A percentile compares a stretch with the other conserved stretches of the same genome.
Evolutionary conservation across 2,888 invertebrate genomes (phyloP).

Genomic region (Steinernema scapterisci): DNA sequence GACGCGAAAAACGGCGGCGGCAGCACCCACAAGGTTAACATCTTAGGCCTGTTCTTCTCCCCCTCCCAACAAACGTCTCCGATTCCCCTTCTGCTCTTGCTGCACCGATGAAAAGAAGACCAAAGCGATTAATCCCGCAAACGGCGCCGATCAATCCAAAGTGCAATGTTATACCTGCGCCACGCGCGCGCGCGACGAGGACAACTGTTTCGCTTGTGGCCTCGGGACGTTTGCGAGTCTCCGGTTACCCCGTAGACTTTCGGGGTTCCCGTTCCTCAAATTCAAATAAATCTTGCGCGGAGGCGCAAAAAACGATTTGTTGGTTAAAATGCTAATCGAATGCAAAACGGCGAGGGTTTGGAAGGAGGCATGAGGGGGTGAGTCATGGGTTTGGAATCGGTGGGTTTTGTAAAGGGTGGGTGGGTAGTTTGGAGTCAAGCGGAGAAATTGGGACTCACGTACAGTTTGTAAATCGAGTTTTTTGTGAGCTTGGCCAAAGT

Average conservation of each 20-base stretch:
- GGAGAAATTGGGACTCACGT: too few species aligned
- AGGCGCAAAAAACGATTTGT: too few species aligned
- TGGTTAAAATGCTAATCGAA: conserved; percentile 2
- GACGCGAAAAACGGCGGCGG: not conserved
- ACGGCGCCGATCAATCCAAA: conserved; percentile 30
- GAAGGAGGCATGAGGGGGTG: not conserved
- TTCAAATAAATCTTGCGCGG: not conserved
- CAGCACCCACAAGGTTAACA: conserved; percentile 31
- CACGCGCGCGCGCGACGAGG: not conserved
- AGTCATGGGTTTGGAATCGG: not conserved
- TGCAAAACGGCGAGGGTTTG: not conserved
- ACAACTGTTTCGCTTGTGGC: conserved; percentile 17
- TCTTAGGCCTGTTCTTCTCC: conserved; percentile 23
- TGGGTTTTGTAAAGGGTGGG: not conserved
- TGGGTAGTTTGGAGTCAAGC: too few species aligned
- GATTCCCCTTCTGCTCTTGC: too few species aligned
- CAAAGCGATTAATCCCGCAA: conserved; percentile 18
- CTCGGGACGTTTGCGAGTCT: not conserved
- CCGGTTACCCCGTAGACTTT: not conserved
- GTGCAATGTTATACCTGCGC: conserved; percentile 31
- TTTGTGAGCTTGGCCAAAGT: too few species aligned
- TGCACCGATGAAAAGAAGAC: not conserved
- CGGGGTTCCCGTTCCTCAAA: not conserved
- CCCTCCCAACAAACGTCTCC: not conserved
- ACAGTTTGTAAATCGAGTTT: too few species aligned